Evolutionary conservation across 2,797 vertebrate species (phyloP).

Genomic region (Mormyrops boulengeri): DNA sequence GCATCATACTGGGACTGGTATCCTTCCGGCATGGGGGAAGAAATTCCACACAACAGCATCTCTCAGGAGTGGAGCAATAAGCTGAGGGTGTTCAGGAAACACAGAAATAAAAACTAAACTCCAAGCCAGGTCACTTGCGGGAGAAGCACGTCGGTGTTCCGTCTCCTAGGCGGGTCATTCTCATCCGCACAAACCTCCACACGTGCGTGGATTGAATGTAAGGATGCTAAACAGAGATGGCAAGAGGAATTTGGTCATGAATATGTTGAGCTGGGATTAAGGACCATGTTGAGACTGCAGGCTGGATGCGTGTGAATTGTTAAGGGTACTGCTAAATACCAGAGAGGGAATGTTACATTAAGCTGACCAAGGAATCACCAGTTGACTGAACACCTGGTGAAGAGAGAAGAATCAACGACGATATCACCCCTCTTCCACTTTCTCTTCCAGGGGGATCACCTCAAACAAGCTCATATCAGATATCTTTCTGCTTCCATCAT

Average conservation of each 20-base stretch:
- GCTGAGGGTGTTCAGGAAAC: background rate
- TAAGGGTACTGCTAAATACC: background rate
- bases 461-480: conserved; percentile 83
- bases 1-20: background rate
- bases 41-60: background rate
- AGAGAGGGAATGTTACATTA: background rate
- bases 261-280: background rate
- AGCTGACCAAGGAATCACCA: conserved; percentile 10
- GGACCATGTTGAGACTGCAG: background rate
- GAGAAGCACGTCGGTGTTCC: background rate
- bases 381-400: conserved; percentile 16
- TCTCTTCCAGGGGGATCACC: conserved; percentile 82
- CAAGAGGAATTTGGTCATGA: background rate
- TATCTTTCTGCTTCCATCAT: conserved; percentile 44
- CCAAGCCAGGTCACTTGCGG: conserved; percentile 3
- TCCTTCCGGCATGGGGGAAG: background rate
- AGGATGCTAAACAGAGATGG: background rate
- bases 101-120: background rate
- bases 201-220: background rate
- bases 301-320: background rate
- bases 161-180: background rate
- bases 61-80: background rate
- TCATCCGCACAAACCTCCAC: background rate
- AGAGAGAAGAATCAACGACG: conserved; percentile 28
- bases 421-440: conserved; percentile 61